Percentiles rank a stretch among this genome's conserved stretches.
These are phyloP conservation scores for Neosilurus mollespiculum DNA, from an alignment of 2,797 vertebrate species.

Conservation along the genomic window DNA sequence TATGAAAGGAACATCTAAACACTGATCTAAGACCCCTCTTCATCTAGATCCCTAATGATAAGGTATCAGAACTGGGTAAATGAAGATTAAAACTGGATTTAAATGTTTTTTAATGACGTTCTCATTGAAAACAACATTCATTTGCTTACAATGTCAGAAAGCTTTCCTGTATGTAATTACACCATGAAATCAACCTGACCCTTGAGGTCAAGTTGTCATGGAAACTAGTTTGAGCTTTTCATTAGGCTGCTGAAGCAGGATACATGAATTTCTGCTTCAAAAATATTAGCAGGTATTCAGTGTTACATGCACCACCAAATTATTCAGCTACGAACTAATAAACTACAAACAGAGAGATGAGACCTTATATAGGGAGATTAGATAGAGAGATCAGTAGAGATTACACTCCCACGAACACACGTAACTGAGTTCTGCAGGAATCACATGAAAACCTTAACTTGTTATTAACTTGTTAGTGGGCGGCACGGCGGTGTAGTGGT, in stretches of 20 bases:
- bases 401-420: neutral
- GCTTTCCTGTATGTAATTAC: constrained; percentile 17
- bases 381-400: neutral
- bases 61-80: neutral
- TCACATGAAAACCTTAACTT: neutral
- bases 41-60: neutral
- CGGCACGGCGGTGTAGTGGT: too few relatives aligned
- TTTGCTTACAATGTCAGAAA: constrained; percentile 5
- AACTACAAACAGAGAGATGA: too few relatives aligned
- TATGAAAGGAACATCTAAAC: neutral
- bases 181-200: neutral
- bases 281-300: neutral
- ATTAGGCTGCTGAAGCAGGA: constrained; percentile 39
- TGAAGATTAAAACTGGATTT: neutral
- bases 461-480: too few relatives aligned
- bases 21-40: neutral
- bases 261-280: neutral
- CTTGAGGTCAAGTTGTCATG: constrained; percentile 50
- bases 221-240: constrained; percentile 42
- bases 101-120: neutral
- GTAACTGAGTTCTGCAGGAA: neutral
- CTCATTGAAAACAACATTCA: neutral
- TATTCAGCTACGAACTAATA: neutral
- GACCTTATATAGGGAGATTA: too few relatives aligned
- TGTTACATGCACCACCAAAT: neutral